phyloP scores from a whole-genome alignment of 2,888 invertebrate genomes.

The Pammene fasciana region DNA sequence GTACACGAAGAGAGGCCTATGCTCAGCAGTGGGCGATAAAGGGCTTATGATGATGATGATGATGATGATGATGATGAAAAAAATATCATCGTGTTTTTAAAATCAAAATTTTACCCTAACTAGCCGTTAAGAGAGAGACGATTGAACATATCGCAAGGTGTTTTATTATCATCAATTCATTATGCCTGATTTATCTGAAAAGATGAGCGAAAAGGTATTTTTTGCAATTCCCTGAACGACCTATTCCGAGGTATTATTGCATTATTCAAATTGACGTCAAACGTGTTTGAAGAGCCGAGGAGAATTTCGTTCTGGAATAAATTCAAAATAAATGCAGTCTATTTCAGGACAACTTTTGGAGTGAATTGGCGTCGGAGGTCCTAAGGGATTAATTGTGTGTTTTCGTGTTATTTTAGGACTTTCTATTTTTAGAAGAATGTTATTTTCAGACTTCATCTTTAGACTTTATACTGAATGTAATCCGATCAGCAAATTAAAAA shows the following conservation, averaged over 20 bases:
- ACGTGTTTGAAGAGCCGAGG: constrained; percentile 40
- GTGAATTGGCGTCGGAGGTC: constrained; percentile 16
- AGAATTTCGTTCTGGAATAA: constrained; percentile 26
- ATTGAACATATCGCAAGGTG: constrained; percentile 1
- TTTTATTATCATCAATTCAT: constrained; percentile 22
- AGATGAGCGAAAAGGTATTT: constrained; percentile 18
- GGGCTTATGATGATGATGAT: too few relatives aligned
- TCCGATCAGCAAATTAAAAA: too few relatives aligned
- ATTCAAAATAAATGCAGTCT: constrained; percentile 41
- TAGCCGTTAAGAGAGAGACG: neutral
- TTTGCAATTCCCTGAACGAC: constrained; percentile 24
- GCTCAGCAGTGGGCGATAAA: too few relatives aligned
- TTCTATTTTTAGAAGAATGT: too few relatives aligned
- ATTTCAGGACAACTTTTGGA: constrained; percentile 31
- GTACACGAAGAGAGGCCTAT: too few relatives aligned
- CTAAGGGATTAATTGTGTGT: neutral
- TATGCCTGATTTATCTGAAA: constrained; percentile 26
- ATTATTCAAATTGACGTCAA: constrained; percentile 41
- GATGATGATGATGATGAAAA: too few relatives aligned
- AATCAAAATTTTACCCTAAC: neutral
- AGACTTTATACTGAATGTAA: too few relatives aligned
- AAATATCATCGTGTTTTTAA: neutral
- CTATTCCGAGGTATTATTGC: constrained; percentile 37
- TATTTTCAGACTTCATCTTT: too few relatives aligned
- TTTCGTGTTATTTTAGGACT: neutral